Percentiles rank a stretch among this genome's conserved stretches.
These are phyloP conservation scores for Cardinalis cardinalis DNA, from an alignment of 2,113 vertebrate species.

Conservation along the genomic window DNA sequence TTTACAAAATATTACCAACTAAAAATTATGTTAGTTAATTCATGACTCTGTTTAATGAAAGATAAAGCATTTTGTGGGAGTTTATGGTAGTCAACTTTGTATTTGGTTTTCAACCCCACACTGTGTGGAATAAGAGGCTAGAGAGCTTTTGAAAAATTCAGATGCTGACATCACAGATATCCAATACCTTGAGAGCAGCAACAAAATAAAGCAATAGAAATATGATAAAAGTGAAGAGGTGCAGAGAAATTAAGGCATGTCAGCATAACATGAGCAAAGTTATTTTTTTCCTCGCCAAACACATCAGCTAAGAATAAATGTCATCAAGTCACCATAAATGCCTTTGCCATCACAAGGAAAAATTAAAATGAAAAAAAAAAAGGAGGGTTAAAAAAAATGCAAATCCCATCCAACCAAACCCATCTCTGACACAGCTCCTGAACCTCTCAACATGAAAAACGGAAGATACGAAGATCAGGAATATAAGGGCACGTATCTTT, in stretches of 20 bases:
- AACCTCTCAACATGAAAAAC: fast-evolving
- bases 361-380: background rate
- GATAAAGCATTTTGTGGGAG: background rate
- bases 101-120: background rate
- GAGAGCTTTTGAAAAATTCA: background rate
- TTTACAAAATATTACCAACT: background rate
- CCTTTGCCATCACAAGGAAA: background rate
- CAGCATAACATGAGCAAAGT: background rate
- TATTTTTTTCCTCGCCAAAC: background rate
- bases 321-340: background rate
- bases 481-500: background rate
- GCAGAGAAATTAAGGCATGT: background rate
- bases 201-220: background rate
- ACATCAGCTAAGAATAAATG: background rate
- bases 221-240: background rate
- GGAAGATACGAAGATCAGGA: background rate
- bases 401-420: background rate
- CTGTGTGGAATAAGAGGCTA: background rate
- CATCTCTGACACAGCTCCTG: background rate
- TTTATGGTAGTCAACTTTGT: background rate
- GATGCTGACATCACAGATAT: background rate
- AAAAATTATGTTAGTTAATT: background rate
- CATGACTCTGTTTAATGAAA: background rate
- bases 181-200: background rate
- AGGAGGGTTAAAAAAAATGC: background rate